These are phyloP conservation scores for Psittacula derbiana DNA, from an alignment of 2,797 vertebrate species.

Conservation along the genomic window DNA sequence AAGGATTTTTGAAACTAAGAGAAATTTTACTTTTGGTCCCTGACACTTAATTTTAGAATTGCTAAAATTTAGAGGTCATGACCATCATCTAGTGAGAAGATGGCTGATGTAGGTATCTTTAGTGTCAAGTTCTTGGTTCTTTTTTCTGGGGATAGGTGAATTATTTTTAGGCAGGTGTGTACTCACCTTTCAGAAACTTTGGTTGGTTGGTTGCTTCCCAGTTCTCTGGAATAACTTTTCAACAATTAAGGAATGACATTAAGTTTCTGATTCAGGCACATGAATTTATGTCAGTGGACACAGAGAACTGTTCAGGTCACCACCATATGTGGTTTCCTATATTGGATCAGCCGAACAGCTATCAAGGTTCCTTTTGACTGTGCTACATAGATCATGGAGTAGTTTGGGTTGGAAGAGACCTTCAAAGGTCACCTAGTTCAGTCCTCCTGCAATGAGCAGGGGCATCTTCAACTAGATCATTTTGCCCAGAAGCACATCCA, in stretches of 20 bases:
- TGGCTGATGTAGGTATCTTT: not conserved
- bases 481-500: not conserved
- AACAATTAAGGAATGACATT: not conserved
- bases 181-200: not conserved
- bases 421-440: not conserved
- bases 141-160: not conserved
- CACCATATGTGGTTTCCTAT: not conserved
- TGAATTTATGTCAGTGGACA: not conserved
- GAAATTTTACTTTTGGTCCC: not conserved
- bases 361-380: not conserved
- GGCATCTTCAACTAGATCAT: not conserved
- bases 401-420: not conserved
- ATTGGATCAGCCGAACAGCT: not conserved
- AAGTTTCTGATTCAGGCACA: not conserved
- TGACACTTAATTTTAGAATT: not conserved
- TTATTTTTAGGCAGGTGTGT: not conserved
- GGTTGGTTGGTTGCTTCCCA: not conserved
- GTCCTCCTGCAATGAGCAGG: not conserved
- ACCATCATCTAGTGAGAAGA: not conserved
- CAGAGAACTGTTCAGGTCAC: not conserved
- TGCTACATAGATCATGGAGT: not conserved
- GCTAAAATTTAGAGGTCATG: not conserved
- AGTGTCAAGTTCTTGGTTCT: not conserved
- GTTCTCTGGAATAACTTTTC: not conserved
- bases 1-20: not conserved